These are phyloP conservation scores for Elaphurus davidianus DNA, from an alignment of 2,113 vertebrate genomes.

Conservation along the genomic window DNA sequence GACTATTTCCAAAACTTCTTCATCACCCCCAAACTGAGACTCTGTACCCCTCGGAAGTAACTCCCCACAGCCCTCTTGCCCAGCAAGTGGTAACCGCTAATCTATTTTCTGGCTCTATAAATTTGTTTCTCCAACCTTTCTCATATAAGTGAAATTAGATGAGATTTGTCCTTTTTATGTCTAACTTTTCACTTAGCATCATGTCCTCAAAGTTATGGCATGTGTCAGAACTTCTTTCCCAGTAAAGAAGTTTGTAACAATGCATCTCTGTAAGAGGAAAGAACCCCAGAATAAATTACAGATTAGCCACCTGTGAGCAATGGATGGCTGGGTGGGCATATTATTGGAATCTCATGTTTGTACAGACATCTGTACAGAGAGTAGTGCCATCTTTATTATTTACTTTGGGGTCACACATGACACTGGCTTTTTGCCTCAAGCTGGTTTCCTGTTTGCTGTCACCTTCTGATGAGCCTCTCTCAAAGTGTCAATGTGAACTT, in stretches of 20 bases:
- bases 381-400: neutral
- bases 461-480: neutral
- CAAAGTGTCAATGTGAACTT: neutral
- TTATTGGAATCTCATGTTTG: neutral
- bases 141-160: neutral
- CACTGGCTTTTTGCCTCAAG: neutral
- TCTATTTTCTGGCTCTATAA: neutral
- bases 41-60: neutral
- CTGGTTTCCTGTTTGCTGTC: neutral
- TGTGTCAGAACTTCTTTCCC: neutral
- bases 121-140: neutral
- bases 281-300: neutral
- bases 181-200: neutral
- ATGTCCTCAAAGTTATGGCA: neutral
- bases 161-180: neutral
- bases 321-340: neutral
- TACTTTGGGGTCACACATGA: neutral
- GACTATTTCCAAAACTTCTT: neutral
- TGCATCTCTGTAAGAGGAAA: neutral
- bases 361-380: neutral
- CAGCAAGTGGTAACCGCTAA: neutral
- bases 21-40: neutral
- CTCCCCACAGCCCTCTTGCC: too few species aligned
- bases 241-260: neutral
- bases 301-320: neutral